Evolutionary conservation across 2,113 vertebrate genomes (phyloP), one percentile per base, ranked within the genome.

Genomic region (Entelurus aequoreus): DNA sequence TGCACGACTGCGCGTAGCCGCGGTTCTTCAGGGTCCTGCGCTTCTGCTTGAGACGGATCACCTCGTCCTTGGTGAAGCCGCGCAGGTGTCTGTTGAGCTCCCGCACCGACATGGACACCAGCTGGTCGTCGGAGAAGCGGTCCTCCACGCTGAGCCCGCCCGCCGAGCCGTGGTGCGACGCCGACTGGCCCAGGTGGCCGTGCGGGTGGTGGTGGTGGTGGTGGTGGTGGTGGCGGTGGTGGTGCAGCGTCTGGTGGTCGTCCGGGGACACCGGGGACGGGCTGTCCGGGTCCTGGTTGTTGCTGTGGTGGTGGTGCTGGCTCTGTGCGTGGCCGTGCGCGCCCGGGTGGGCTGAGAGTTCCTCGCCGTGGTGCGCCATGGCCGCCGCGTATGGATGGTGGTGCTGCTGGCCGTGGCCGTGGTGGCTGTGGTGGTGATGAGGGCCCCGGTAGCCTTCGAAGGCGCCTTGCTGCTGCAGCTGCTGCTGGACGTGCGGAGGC

Each of bases 1-100:
- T 88, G 93, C 96, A 98, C 71, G 96, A 99, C 91, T 98, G 97
- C 70, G 97, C 96, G 88, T 99, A 99, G 82, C 97, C 97, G 78
- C 97, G 90, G 91, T 98, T 99, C 91, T 99, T 99, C 86, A 99
- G 91, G 90, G 97, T 99, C 88, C 97, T 90, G 86, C 97, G 90
- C 91, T 99, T 99, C 92, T 99, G 97, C 91, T 99, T 99, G 66
- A 99, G 93, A 83, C 97, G 97, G 88, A 99, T 98, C 80, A 99
- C 97, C 87, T 99, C 96, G 19, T 98, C 97, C 92, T 99, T 99
- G 90, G 93, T 95, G 93, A 98, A 98, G 87, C 97, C 97, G 75
- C 97, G 90, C 77, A 99, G 95, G 82, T 99, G 97, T 85, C 97
- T 89, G 91, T 99, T 99, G 88, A 99, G 95, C 93, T 99, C 97